Evolutionary conservation across 2,113 vertebrate genomes (phyloP).

Genomic region (Trichechus manatus): DNA sequence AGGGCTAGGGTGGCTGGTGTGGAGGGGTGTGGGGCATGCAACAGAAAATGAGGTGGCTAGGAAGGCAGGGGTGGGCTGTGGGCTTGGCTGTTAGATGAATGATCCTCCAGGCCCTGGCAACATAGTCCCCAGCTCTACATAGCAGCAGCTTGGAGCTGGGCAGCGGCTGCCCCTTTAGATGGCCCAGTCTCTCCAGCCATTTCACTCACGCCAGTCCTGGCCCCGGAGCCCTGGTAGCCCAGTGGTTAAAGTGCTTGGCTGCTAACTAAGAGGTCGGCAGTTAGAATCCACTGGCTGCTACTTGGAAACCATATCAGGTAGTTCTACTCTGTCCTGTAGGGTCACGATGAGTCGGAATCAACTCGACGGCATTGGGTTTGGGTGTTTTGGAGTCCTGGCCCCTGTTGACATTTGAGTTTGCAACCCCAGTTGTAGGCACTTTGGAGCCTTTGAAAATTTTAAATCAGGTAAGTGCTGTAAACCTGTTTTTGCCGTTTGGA

Average conservation of each 20-base stretch:
- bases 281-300: no score
- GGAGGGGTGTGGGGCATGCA: neutral
- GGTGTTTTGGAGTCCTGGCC: neutral
- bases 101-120: neutral
- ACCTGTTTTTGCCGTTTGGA: neutral
- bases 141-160: neutral
- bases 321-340: no score
- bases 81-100: neutral
- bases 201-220: neutral
- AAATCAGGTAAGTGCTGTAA: neutral
- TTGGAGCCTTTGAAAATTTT: neutral
- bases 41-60: neutral
- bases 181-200: neutral
- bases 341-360: no score
- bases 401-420: neutral
- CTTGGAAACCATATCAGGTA: no score
- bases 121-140: neutral
- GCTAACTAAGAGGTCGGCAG: no score
- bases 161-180: fast-evolving
- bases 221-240: no score
- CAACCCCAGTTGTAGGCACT: neutral
- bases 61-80: neutral
- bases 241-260: no score
- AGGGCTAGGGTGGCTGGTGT: neutral
- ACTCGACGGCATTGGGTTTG: no score